Percentiles rank a stretch among this genome's conserved stretches.
Evolutionary conservation across 1,140 invertebrate species (phyloP).

Genomic region (Parapsyche elsis): DNA sequence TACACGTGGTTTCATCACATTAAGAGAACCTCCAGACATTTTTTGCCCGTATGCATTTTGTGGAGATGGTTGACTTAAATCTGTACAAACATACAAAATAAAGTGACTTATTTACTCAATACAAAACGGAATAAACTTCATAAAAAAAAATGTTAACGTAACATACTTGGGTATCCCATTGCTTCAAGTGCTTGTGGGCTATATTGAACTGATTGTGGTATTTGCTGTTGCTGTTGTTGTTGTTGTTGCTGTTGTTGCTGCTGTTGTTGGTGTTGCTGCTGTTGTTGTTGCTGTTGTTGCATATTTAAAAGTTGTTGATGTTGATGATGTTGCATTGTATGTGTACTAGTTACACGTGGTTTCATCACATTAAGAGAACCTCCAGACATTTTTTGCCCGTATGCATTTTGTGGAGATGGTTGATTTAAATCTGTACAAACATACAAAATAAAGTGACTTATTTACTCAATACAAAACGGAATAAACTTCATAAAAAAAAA

Average conservation of each 20-base stretch:
- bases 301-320: constrained; percentile 52
- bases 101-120: background rate
- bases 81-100: background rate
- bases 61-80: constrained; percentile 17
- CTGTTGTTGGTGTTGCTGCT: constrained; percentile 56
- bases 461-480: no score
- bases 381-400: no score
- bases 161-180: constrained; percentile 62
- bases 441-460: no score
- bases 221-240: constrained; percentile 56
- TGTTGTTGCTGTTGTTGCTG: constrained; percentile 55
- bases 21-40: constrained; percentile 23
- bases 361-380: no score
- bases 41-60: constrained; percentile 49
- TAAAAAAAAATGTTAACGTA: constrained; percentile 10
- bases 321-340: no score
- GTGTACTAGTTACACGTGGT: no score
- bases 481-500: no score
- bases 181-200: constrained; percentile 55
- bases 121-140: background rate
- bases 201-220: constrained; percentile 48
- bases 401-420: no score
- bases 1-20: constrained; percentile 47
- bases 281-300: constrained; percentile 57
- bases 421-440: no score